A percentile compares a stretch with the other conserved stretches of the same genome.
Evolutionary conservation across 2,888 invertebrate species (phyloP).

Genomic region (Chloroclysta siterata): DNA sequence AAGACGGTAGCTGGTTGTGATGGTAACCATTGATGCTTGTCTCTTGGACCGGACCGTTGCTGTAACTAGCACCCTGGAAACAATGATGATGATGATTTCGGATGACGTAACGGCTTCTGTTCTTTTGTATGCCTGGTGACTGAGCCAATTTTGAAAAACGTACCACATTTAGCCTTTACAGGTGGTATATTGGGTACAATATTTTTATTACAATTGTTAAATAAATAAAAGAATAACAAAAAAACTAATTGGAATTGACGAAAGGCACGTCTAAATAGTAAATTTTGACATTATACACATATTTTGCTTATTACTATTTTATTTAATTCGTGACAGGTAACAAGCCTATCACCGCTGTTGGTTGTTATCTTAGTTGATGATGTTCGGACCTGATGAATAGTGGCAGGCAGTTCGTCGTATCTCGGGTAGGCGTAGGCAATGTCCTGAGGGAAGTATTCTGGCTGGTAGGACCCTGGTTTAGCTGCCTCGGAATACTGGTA

Average conservation of each 20-base stretch:
- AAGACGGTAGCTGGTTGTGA: constrained; percentile 67
- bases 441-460: constrained; percentile 58
- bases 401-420: constrained; percentile 56
- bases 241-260: too few species aligned
- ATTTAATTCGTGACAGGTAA: too few species aligned
- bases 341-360: too few species aligned
- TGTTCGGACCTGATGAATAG: constrained; percentile 57
- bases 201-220: too few species aligned
- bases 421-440: constrained; percentile 58
- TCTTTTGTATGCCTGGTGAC: background rate
- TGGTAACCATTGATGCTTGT: constrained; percentile 53
- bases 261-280: too few species aligned
- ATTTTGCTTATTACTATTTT: too few species aligned
- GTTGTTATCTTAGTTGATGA: background rate
- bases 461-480: constrained; percentile 71
- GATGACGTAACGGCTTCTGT: background rate
- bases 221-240: too few species aligned
- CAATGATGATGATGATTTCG: background rate
- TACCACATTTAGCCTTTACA: too few species aligned
- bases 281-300: too few species aligned
- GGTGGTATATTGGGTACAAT: too few species aligned
- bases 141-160: too few species aligned
- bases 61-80: constrained; percentile 62
- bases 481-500: constrained; percentile 74
- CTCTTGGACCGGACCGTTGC: constrained; percentile 50